A percentile compares a stretch with the other conserved stretches of the same genome.
These are phyloP conservation scores for Hycleus cichorii DNA, from an alignment of 1,140 invertebrate species.

Conservation along the genomic window DNA sequence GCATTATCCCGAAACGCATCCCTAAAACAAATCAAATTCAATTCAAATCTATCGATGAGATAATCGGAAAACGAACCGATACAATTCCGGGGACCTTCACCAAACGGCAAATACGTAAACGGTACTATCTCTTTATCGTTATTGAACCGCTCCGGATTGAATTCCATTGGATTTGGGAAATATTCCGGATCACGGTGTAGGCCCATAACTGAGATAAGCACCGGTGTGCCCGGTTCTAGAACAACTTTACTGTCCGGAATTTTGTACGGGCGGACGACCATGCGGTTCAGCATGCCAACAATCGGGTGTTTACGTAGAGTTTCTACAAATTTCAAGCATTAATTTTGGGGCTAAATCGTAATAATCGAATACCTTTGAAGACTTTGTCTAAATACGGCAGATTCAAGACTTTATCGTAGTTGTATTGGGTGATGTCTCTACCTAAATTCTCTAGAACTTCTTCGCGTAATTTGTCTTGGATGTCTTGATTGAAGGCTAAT, in stretches of 20 bases:
- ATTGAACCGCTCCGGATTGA: constrained; percentile 54
- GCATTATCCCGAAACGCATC: constrained; percentile 43
- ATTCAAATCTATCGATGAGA: constrained; percentile 1
- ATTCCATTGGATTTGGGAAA: constrained; percentile 52
- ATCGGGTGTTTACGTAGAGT: constrained; percentile 39
- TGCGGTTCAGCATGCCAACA: constrained; percentile 35
- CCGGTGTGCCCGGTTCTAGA: constrained; percentile 28
- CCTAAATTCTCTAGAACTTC: constrained; percentile 48
- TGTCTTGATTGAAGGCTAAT: constrained; percentile 51
- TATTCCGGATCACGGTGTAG: constrained; percentile 41
- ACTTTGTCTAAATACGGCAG: constrained; percentile 50
- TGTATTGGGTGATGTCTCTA: constrained; percentile 43
- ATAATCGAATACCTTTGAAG: constrained; percentile 39
- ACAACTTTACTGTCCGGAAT: constrained; percentile 25
- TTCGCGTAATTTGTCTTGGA: constrained; percentile 50
- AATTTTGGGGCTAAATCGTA: neutral
- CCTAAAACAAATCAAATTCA: constrained; percentile 19
- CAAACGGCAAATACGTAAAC: constrained; percentile 48
- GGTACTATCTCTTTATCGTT: constrained; percentile 38
- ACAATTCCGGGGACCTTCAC: constrained; percentile 51
- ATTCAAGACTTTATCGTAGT: constrained; percentile 47
- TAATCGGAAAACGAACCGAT: constrained; percentile 38
- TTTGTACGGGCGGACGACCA: constrained; percentile 34
- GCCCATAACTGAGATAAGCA: constrained; percentile 29
- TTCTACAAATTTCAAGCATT: constrained; percentile 28